Evolutionary conservation across 2,888 invertebrate species (phyloP), one percentile per base, ranked within the genome.

Genomic region (Acholoe squamosa): DNA sequence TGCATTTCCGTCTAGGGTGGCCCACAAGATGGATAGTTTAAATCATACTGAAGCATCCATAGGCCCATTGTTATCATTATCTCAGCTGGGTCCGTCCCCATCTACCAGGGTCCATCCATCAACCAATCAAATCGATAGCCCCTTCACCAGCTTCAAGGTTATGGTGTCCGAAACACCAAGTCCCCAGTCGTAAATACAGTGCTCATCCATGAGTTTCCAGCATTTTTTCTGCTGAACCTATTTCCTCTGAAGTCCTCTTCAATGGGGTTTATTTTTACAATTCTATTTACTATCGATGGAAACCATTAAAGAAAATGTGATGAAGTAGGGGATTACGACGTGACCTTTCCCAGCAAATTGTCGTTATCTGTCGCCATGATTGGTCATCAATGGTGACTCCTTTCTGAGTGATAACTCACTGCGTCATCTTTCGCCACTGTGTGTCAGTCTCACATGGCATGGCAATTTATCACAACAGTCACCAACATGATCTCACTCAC

Each of bases 121-220:
- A 28, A 28, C 25, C 71, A 28, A 71, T 71, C 71, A 28, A 71
- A 71, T 71, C 71, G 28, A 71, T 71, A 71, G 3, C 14, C n/a
- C 19, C 61, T 61, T 61, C 61, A 61, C 22, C 61, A 61, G n/a
- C n/a, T 61, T 61, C 61, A 61, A 61, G 61, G 61, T 61, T 61
- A 61, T n/a, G 61, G 19, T 19, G 19, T 19, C 19, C 61, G 1
- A 61, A 14, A 14, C 43, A 61, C 3, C 61, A 61, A 61, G 22
- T 61, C n/a, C 14, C 61, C n/a, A n/a, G 61, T 61, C 61, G n/a
- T 61, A 61, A 61, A 61, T 61, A 61, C 61, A 61, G n/a, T n/a
- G 19, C 3, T 61, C 61, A 61, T 61, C 61, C 61, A 61, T 61
- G 19, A n/a, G 61, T n/a, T 12, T 61, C n/a, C 22, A 61, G 10